phyloP scores from a whole-genome alignment of 2,797 vertebrate species.

The Propithecus deckenii region DNA sequence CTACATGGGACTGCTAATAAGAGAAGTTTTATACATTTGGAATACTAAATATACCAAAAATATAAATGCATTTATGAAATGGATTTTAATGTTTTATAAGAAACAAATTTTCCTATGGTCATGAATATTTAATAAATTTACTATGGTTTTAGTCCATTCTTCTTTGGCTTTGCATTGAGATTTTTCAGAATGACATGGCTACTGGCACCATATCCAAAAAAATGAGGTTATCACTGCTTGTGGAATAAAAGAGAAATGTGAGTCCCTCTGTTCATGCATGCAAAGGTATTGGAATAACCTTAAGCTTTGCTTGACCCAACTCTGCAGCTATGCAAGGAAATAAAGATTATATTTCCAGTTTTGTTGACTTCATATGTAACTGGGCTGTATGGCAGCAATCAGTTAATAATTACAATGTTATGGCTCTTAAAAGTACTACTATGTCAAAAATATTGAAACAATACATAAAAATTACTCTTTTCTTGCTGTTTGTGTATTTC shows the following conservation, averaged over 20 bases:
- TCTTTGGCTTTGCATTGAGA: neutral
- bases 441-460: neutral
- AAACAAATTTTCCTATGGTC: neutral
- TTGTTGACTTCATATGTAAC: neutral
- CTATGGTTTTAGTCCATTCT: neutral
- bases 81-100: neutral
- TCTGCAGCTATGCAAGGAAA: neutral
- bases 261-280: neutral
- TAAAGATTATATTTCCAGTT: neutral
- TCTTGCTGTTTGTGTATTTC: neutral
- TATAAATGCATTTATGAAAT: conserved; percentile 6
- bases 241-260: neutral
- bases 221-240: neutral
- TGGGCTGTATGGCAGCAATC: neutral
- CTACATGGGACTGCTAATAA: neutral
- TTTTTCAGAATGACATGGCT: neutral
- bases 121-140: neutral
- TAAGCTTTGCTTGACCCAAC: neutral
- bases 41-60: neutral
- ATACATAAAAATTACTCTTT: neutral
- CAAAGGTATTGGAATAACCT: neutral
- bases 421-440: neutral
- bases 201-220: neutral
- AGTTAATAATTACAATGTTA: neutral
- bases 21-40: neutral